These are phyloP conservation scores for Drosophila pectinifera DNA, from an alignment of 1,140 invertebrate genomes.

Conservation along the genomic window DNA sequence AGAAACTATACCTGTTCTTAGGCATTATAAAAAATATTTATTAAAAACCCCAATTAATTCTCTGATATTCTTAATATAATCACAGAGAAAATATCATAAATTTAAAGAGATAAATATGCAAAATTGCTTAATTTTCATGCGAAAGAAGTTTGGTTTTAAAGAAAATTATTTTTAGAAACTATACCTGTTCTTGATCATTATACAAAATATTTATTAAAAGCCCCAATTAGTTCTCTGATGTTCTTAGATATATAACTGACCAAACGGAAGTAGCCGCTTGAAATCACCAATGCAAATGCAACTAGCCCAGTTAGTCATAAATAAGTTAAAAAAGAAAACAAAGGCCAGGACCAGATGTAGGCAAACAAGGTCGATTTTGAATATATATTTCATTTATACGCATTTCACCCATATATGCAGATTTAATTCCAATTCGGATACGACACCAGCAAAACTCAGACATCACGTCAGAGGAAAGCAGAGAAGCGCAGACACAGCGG, in stretches of 20 bases:
- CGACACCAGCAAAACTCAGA: constrained; percentile 40
- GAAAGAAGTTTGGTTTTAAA: not conserved
- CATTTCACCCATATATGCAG: constrained; percentile 44
- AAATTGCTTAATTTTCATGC: no score
- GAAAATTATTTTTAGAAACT: not conserved
- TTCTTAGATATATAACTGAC: no score
- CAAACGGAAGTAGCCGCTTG: constrained; percentile 51
- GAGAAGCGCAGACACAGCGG: constrained; percentile 53
- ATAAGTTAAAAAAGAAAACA: constrained; percentile 20
- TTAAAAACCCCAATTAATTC: not conserved
- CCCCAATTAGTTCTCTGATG: not conserved
- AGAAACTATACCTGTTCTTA: no score
- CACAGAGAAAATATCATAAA: not conserved
- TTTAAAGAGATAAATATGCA: not conserved
- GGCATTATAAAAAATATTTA: no score
- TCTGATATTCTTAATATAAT: not conserved
- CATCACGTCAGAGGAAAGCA: constrained; percentile 44
- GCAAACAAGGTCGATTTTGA: constrained; percentile 3
- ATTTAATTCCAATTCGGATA: constrained; percentile 39
- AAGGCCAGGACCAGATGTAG: constrained; percentile 18
- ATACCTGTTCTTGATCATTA: no score
- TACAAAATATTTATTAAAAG: not conserved
- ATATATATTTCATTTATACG: constrained; percentile 34
- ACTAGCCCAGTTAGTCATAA: constrained; percentile 19
- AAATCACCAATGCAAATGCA: constrained; percentile 58